phyloP scores from a whole-genome alignment of 2,797 vertebrate genomes.

The Hoplostethus mediterraneus region DNA sequence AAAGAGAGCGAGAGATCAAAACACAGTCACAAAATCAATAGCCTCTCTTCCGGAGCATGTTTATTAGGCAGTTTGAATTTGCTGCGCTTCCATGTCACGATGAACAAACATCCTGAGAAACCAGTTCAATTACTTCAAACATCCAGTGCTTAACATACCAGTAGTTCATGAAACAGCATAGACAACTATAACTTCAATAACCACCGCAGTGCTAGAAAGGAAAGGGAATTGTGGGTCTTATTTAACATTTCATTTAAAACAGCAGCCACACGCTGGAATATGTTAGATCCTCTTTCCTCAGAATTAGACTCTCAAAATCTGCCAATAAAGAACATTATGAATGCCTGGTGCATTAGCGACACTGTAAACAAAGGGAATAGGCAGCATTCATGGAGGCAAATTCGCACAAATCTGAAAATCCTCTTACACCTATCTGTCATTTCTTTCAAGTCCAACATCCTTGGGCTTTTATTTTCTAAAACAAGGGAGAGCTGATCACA shows the following conservation, averaged over 20 bases:
- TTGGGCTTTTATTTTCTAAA: constrained; percentile 28
- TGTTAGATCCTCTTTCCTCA: neutral
- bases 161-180: constrained; percentile 11
- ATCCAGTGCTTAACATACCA: constrained; percentile 22
- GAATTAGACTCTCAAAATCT: neutral
- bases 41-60: constrained; percentile 68
- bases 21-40: constrained; percentile 79
- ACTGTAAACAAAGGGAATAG: neutral
- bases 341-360: neutral
- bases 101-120: constrained; percentile 47
- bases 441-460: constrained; percentile 44
- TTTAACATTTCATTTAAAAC: constrained; percentile 37
- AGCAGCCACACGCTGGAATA: constrained; percentile 3
- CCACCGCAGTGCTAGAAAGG: neutral
- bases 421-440: constrained; percentile 40
- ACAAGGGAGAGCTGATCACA: constrained; percentile 59
- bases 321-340: neutral
- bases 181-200: neutral
- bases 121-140: constrained; percentile 26
- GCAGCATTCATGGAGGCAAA: constrained; percentile 16
- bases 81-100: constrained; percentile 48
- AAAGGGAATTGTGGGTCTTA: neutral
- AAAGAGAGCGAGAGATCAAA: constrained; percentile 61
- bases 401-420: constrained; percentile 2
- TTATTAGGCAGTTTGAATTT: constrained; percentile 60